Evolutionary conservation across 1,140 invertebrate genomes (phyloP), one percentile per base, ranked within the genome.

Genomic region (Mactra quadrangularis): DNA sequence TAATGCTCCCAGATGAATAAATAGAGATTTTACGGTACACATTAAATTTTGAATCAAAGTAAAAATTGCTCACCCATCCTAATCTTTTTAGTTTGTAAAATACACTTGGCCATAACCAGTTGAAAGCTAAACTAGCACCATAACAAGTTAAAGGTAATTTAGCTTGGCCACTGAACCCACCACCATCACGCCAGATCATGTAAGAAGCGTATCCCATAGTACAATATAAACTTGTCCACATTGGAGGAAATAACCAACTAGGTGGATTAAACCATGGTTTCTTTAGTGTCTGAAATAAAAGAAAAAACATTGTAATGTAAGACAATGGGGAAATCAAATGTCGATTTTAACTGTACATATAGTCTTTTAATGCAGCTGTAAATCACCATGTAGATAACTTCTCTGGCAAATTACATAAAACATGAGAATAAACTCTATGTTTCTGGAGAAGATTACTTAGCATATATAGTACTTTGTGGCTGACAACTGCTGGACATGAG

Each of bases 31-130:
- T n/a, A n/a, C n/a, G n/a, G n/a, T n/a, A 75, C 59, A 45, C 45
- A 11, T n/a, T 1, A n/a, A 53, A n/a, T 53, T 3, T n/a, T 25
- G 15, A 3, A 13, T 7, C 19, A 25, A 19, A 17, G n/a, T n/a
- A 53, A 52, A 31, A 27, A n/a, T n/a, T n/a, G 83, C 86, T 83
- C 82, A 91, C 97, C 94, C 95, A 94, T 93, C 96, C 96, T 3
- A 96, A 93, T 83, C 95, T 95, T 77, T 96, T 95, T 31, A 93
- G 85, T 57, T 95, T 95, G 92, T 98, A 98, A 93, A 98, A 98
- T n/a, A 98, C 95, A 9, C 96, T 97, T 1, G 96, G 95, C 97
- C 97, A 98, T 0, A 95, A 94, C 96, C 96, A 97, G 91, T 98
- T 98, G 0, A 98, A 91, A 0, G 95, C 94, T 59, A 98, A 92